These are phyloP conservation scores for Labeo calbasu DNA, from an alignment of 2,797 vertebrate genomes.

Conservation along the genomic window DNA sequence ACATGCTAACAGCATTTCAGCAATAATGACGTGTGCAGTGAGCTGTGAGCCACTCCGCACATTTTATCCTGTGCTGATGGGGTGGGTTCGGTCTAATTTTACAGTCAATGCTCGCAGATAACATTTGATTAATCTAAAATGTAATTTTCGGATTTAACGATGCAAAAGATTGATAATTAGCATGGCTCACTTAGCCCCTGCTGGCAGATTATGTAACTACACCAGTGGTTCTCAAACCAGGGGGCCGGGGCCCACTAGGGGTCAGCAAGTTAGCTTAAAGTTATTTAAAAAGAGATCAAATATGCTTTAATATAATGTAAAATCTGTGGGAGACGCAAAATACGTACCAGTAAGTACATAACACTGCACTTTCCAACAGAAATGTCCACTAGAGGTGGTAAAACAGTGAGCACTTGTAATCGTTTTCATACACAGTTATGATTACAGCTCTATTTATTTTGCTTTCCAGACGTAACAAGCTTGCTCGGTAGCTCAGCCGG, in stretches of 20 bases:
- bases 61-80: not conserved
- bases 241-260: not conserved
- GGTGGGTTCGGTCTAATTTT: not conserved
- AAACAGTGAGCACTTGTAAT: too few relatives aligned
- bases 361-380: too few relatives aligned
- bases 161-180: not conserved
- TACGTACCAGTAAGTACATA: too few relatives aligned
- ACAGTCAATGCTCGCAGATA: constrained; percentile 9
- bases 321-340: not conserved
- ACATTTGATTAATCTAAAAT: not conserved
- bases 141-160: not conserved
- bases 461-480: too few relatives aligned
- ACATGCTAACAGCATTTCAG: constrained; percentile 10
- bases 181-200: not conserved
- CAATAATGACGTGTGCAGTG: constrained; percentile 4
- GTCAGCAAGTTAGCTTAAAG: not conserved
- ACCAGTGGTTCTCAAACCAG: not conserved
- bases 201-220: not conserved
- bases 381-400: too few relatives aligned
- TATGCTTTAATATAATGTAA: not conserved
- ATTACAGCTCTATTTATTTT: too few relatives aligned
- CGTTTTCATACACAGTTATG: too few relatives aligned
- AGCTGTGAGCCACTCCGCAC: not conserved
- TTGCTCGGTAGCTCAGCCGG: too few relatives aligned
- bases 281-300: not conserved